phyloP scores from a whole-genome alignment of 1,140 invertebrate genomes.

The Trichonephila clavipes region DNA sequence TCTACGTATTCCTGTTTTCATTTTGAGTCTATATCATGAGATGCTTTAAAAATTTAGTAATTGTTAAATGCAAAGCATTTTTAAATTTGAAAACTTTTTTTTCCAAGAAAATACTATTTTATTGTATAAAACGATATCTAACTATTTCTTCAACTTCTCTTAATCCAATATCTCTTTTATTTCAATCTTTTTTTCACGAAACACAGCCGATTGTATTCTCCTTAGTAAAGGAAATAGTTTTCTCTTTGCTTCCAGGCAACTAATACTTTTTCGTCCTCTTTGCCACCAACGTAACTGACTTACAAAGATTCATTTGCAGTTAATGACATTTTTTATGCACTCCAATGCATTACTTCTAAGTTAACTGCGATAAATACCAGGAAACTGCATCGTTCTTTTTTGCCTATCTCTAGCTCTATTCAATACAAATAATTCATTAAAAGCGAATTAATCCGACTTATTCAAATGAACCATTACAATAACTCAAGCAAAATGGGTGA shows the following conservation, averaged over 20 bases:
- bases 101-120: no score
- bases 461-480: neutral
- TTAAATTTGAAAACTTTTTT: no score
- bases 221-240: slow-evolving; percentile 30
- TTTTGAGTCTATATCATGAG: no score
- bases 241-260: neutral
- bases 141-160: neutral
- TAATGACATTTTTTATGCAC: slow-evolving; percentile 33
- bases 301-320: neutral
- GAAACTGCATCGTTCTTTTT: neutral
- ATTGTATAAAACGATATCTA: neutral
- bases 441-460: neutral
- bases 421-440: neutral
- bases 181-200: neutral
- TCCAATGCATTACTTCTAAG: neutral
- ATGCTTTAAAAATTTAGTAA: no score
- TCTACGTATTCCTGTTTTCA: no score
- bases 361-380: neutral
- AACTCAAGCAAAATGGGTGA: neutral
- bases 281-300: neutral
- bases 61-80: no score
- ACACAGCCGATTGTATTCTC: neutral
- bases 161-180: neutral
- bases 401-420: neutral
- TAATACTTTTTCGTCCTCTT: neutral